Evolutionary conservation across 2,888 invertebrate genomes (phyloP), one percentile per base, ranked within the genome.

Genomic region (Stenichneumon culpator): DNA sequence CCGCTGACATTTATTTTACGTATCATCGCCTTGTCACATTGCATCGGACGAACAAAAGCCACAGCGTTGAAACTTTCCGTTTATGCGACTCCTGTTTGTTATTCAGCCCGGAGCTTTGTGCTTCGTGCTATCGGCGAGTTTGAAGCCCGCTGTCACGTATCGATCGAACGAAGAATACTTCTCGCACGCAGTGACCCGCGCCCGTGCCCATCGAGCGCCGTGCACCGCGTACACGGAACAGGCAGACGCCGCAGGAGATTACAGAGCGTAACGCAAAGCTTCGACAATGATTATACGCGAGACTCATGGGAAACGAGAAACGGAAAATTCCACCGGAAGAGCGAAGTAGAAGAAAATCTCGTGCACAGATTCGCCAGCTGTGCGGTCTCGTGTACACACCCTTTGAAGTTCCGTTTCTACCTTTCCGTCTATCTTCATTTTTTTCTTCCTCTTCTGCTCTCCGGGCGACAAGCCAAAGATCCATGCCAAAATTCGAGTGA

Each of bases 381-480:
- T 19, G 52, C 70, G 6, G 11, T 52, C 11, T n/a, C 19, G 19
- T 54, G 19, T 52, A 36, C 9, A 11, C 11, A 54, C 19, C 69
- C 54, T 47, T 65, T 52, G 74, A 79, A 57, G 65, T 73, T 74
- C 32, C 11, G 68, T 84, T 73, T 73, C 7, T 6, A 22, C 22
- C 19, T 54, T 19, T 19, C 54, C 11, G 22, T 54, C 22, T 3
- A 22, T 9, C 54, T 22, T 19, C 19, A 19, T 52, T 52, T 52
- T 52, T 19, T 52, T 22, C 63, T 80, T 44, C 68, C 77, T 83
- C 72, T 47, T 36, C 32, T n/a, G 36, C 19, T 25, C 54, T 70
- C 52, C 39, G 74, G 86, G 86, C 85, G 57, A 54, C 1, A 32
- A 54, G 87, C 86, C 87, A 88, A 83, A 84, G 52, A 60, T 60